Conservation (phyloP, 2,113 vertebrate genomes). For the Mastomys coucha region DNA sequence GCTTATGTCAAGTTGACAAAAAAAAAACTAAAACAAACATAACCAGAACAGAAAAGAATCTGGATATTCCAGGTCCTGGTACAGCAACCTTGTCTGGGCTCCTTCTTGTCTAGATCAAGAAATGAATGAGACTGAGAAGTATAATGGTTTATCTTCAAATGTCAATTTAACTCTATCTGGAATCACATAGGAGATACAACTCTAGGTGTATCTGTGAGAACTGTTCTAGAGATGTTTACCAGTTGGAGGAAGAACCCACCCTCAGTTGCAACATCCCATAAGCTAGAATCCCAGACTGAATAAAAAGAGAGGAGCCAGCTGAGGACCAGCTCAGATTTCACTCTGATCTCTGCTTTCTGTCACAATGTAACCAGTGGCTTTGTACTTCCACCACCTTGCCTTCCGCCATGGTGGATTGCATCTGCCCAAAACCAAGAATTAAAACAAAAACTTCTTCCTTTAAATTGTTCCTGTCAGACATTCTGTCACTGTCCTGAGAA, state of each 20-base stretch:
- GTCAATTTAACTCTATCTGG: background rate
- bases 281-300: background rate
- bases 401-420: rapidly evolving
- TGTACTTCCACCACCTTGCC: too few relatives aligned
- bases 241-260: background rate
- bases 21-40: too few relatives aligned
- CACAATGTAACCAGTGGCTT: background rate
- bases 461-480: background rate
- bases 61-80: background rate
- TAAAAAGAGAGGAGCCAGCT: background rate
- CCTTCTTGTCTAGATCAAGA: background rate
- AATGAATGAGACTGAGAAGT: background rate
- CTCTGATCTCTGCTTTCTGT: background rate
- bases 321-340: background rate
- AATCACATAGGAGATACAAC: background rate
- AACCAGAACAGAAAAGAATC: background rate
- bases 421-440: background rate
- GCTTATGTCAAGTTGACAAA: background rate
- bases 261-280: background rate
- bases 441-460: background rate
- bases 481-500: background rate
- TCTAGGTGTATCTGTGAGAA: background rate
- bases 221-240: background rate
- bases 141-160: background rate
- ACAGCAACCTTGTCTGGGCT: background rate